A percentile compares a stretch with the other conserved stretches of the same genome.
phyloP scores from a whole-genome alignment of 2,888 invertebrate species.

The Elmis aenea region DNA sequence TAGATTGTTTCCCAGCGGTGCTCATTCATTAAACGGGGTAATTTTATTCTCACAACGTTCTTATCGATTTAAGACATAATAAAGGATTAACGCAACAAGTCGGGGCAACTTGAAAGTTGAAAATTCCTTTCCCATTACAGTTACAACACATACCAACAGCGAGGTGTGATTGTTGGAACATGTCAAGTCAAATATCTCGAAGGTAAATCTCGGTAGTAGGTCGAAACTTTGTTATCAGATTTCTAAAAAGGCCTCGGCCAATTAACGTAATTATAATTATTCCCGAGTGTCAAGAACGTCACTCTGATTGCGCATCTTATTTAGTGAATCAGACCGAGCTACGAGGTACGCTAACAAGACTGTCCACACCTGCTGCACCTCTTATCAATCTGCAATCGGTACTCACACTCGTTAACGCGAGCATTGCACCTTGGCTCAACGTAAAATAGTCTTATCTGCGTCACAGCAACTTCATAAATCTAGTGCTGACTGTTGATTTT shows the following conservation, averaged over 20 bases:
- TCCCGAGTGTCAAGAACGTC: conserved; percentile 27
- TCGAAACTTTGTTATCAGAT: background rate
- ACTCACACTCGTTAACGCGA: conserved; percentile 26
- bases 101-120: too few relatives aligned
- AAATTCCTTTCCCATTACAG: too few relatives aligned
- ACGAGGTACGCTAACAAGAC: conserved; percentile 29
- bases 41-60: too few relatives aligned
- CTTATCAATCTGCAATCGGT: conserved; percentile 32
- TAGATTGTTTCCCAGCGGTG: too few relatives aligned
- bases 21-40: too few relatives aligned
- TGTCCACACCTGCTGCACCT: conserved; percentile 29
- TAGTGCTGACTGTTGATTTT: conserved; percentile 19
- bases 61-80: too few relatives aligned
- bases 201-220: too few relatives aligned
- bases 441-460: conserved; percentile 25
- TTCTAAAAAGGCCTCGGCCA: conserved; percentile 19
- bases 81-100: too few relatives aligned
- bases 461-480: conserved; percentile 24
- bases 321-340: conserved; percentile 24
- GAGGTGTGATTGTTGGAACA: too few relatives aligned
- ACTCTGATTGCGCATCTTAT: conserved; percentile 27
- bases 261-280: conserved; percentile 35
- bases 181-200: too few relatives aligned
- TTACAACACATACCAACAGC: too few relatives aligned
- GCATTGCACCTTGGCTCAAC: conserved; percentile 24